phyloP scores from a whole-genome alignment of 2,888 invertebrate species.

The Belgica antarctica region DNA sequence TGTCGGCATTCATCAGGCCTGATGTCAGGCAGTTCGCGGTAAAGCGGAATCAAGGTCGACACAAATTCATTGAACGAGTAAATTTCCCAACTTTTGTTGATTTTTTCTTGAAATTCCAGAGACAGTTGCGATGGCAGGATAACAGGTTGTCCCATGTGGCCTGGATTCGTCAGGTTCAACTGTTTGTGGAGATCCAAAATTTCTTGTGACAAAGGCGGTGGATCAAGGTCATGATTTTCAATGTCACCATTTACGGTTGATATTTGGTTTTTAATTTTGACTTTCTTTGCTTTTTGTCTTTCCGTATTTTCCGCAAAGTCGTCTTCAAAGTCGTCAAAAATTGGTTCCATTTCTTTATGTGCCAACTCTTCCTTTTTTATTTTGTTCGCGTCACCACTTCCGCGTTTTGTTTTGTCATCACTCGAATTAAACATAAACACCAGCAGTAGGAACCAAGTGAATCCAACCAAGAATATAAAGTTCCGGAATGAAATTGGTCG shows the following conservation, averaged over 20 bases:
- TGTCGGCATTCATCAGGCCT: constrained; percentile 11
- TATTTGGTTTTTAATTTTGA: not conserved
- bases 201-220: not conserved
- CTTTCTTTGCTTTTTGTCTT: not conserved
- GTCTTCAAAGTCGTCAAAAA: constrained; percentile 7
- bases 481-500: constrained; percentile 17
- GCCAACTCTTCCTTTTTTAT: not conserved
- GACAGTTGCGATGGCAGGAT: constrained; percentile 9
- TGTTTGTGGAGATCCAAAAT: not conserved
- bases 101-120: constrained; percentile 16
- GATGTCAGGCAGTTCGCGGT: constrained; percentile 38
- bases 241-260: not conserved
- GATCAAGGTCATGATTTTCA: not conserved
- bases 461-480: not conserved
- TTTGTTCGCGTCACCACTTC: not conserved
- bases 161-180: constrained; percentile 23
- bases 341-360: not conserved
- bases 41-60: constrained; percentile 27
- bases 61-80: constrained; percentile 35
- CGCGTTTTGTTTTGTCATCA: not conserved
- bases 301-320: not conserved
- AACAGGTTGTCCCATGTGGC: constrained; percentile 35
- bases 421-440: not conserved
- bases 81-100: constrained; percentile 38
- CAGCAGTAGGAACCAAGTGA: constrained; percentile 1